phyloP scores from a whole-genome alignment of 2,888 invertebrate genomes.

The Halictus ligatus region DNA sequence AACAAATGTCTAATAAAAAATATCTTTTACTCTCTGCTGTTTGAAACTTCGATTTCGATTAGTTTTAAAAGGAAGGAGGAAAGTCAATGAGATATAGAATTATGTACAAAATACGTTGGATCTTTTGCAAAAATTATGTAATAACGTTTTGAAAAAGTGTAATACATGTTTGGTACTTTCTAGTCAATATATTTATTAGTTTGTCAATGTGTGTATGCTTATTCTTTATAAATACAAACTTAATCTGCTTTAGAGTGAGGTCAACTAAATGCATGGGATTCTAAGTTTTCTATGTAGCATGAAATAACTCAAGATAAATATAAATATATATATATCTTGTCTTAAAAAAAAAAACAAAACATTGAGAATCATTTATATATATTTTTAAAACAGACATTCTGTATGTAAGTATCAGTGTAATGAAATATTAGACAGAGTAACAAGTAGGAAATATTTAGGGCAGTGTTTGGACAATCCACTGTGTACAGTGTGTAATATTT shows the following conservation, averaged over 20 bases:
- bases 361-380: slow-evolving; percentile 49
- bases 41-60: neutral
- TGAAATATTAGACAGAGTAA: slow-evolving; percentile 44
- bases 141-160: slow-evolving; percentile 4
- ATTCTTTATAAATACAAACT: slow-evolving; percentile 21
- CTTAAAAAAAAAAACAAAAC: slow-evolving; percentile 17
- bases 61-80: neutral
- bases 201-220: slow-evolving; percentile 1
- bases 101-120: neutral
- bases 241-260: neutral
- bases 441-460: slow-evolving; percentile 50
- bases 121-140: slow-evolving; percentile 10
- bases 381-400: slow-evolving; percentile 75
- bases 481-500: slow-evolving; percentile 66
- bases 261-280: neutral
- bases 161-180: slow-evolving; percentile 19
- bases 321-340: slow-evolving; percentile 2
- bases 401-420: slow-evolving; percentile 49
- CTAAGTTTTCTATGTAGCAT: neutral
- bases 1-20: neutral
- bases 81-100: neutral
- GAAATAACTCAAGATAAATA: slow-evolving; percentile 23
- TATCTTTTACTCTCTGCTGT: neutral
- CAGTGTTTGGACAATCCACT: slow-evolving; percentile 56
- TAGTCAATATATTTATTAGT: slow-evolving; percentile 22